Percentiles rank a stretch among this genome's conserved stretches.
phyloP scores from a whole-genome alignment of 2,113 vertebrate genomes.

The Pipa parva region DNA sequence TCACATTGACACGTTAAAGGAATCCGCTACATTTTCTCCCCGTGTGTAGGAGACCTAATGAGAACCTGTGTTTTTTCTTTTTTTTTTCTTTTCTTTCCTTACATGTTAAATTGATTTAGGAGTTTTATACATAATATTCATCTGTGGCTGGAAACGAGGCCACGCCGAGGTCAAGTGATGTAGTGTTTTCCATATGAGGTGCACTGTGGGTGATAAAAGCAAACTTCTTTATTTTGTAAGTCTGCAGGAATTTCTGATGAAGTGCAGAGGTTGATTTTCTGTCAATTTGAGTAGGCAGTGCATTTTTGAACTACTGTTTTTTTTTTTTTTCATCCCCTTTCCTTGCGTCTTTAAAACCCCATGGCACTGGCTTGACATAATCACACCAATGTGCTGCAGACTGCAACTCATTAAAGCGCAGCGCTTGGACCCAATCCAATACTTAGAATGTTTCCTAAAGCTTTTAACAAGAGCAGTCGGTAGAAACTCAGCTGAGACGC shows the following conservation, averaged over 20 bases:
- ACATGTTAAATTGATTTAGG: slow-evolving; percentile 73
- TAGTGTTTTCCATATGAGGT: slow-evolving; percentile 78
- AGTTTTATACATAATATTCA: slow-evolving; percentile 67
- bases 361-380: slow-evolving; percentile 74
- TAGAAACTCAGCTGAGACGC: slow-evolving; percentile 60
- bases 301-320: slow-evolving; percentile 67
- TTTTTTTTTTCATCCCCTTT: slow-evolving; percentile 14
- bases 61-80: slow-evolving; percentile 45
- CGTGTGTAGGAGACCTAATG: slow-evolving; percentile 51
- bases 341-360: slow-evolving; percentile 45
- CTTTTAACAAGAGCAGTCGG: slow-evolving; percentile 65
- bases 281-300: slow-evolving; percentile 69
- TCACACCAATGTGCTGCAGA: slow-evolving; percentile 67
- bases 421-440: slow-evolving; percentile 76
- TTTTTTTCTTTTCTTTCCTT: slow-evolving; percentile 15
- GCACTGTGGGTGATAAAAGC: slow-evolving; percentile 69
- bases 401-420: slow-evolving; percentile 86
- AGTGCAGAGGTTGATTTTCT: slow-evolving; percentile 75
- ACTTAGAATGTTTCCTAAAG: slow-evolving; percentile 74
- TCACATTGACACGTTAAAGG: no score
- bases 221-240: slow-evolving; percentile 70
- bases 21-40: slow-evolving; percentile 7
- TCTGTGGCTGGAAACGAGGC: slow-evolving; percentile 74
- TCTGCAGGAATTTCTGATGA: slow-evolving; percentile 80
- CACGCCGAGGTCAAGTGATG: slow-evolving; percentile 82